Evolutionary conservation across 2,113 vertebrate species (phyloP), one percentile per base, ranked within the genome.

Genomic region (Dipodomys ordii): DNA sequence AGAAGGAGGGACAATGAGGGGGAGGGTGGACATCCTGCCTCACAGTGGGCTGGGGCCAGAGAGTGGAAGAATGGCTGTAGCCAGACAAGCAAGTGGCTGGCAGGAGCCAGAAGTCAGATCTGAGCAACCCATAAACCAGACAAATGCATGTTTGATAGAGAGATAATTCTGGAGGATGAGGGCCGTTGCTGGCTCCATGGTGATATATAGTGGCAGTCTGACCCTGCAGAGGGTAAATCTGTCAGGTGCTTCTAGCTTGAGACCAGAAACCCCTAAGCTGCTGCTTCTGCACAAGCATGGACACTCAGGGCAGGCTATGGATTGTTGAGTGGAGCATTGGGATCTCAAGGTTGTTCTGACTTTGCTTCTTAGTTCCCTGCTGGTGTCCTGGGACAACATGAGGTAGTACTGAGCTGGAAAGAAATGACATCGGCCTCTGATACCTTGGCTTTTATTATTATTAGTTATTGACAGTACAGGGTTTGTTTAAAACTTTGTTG

Each of bases 61-160:
- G 69, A 20, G 27, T 74, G 7, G 57, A 74, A 79, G 78, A 20
- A 25, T 1, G 22, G 10, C 27, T 15, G 2, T 5, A 30, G 46
- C 53, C 44, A 6, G 82, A 85, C 11, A 44, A 87, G 92, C 64
- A 0, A 23, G 93, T 49, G 91, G 87, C 81, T 87, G 76, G 93
- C 60, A 94, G 92, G 88, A 87, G 87, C 73, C 9, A 11, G 80
- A 3, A 0, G 60, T 94, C 84, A 93, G 96, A 94, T 91, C 93
- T 96, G 88, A 94, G 82, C 0, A 84, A 96, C 83, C 86, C 90
- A 93, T 92, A 94, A 98, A 98, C 82, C 15, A 96, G 96, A 97
- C 62, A 97, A 96, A 98, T 97, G 74, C 90, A 97, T 96, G 97
- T 96, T 96, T 98, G 97, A 98, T 93, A 96, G 96, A 97, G 97